phyloP scores from a whole-genome alignment of 2,888 invertebrate genomes.

The Hypomecis punctinalis region DNA sequence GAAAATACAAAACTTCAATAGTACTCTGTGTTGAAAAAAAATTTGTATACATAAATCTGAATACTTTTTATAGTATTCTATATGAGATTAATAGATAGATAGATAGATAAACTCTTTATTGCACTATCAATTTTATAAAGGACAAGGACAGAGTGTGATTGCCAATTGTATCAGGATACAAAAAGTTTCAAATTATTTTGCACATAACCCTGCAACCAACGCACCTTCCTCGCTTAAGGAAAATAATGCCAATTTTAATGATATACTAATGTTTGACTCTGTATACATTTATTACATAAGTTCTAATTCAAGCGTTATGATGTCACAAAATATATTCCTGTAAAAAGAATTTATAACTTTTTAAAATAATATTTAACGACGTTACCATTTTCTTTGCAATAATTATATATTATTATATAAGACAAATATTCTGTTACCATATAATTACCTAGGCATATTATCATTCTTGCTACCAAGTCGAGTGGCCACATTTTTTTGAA shows the following conservation, averaged over 20 bases:
- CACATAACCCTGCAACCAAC: constrained; percentile 78
- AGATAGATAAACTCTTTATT: too few relatives aligned
- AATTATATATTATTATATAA: neutral
- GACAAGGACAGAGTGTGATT: constrained; percentile 75
- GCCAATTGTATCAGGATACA: constrained; percentile 66
- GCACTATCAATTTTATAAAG: too few relatives aligned
- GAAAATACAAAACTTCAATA: too few relatives aligned
- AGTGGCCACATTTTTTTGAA: neutral
- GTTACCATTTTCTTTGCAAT: constrained; percentile 2
- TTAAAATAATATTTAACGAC: neutral
- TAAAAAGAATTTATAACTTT: too few relatives aligned
- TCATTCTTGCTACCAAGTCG: neutral
- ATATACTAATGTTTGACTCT: constrained; percentile 19
- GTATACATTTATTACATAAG: neutral
- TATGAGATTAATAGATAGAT: too few relatives aligned
- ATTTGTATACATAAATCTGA: neutral
- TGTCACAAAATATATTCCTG: neutral
- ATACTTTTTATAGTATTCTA: neutral
- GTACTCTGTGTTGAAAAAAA: neutral
- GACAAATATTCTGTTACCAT: neutral
- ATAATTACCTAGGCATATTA: neutral
- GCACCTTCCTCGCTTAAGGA: constrained; percentile 81
- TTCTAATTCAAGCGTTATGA: neutral
- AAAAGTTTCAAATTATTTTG: constrained; percentile 71
- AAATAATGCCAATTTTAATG: constrained; percentile 83